Evolutionary conservation across 2,113 vertebrate species (phyloP).

Genomic region (Scatophagus argus): DNA sequence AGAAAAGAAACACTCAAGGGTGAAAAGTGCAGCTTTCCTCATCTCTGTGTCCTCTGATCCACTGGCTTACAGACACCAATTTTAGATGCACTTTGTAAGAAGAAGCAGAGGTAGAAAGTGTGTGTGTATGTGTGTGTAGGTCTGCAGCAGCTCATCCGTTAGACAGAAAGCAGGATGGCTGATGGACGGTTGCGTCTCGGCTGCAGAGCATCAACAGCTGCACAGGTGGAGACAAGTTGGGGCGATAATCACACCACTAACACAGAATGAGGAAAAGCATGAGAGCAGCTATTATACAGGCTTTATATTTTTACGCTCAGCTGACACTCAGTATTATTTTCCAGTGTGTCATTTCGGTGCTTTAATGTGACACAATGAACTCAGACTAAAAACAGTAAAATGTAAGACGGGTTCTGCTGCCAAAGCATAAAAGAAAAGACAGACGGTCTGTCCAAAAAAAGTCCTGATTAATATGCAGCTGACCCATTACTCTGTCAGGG

Average conservation of each 20-base stretch:
- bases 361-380: background rate
- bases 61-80: slow-evolving; percentile 12
- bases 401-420: background rate
- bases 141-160: slow-evolving; percentile 45
- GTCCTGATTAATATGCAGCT: background rate
- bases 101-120: background rate
- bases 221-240: slow-evolving; percentile 17
- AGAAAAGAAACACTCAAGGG: background rate
- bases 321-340: background rate
- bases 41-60: slow-evolving; percentile 4
- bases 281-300: background rate
- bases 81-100: slow-evolving; percentile 45
- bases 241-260: background rate
- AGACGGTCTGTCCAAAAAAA: background rate
- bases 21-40: slow-evolving; percentile 34
- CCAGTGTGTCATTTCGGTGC: background rate
- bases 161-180: slow-evolving; percentile 32
- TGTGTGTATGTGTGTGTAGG: background rate
- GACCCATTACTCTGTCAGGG: background rate
- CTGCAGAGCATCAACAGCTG: slow-evolving; percentile 17
- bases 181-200: background rate
- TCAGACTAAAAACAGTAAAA: background rate
- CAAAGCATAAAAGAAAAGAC: background rate
- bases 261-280: background rate
- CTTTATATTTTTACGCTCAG: background rate